A percentile compares a stretch with the other conserved stretches of the same genome.
These are phyloP conservation scores for Atrina japonica DNA, from an alignment of 2,888 invertebrate species.

Conservation along the genomic window DNA sequence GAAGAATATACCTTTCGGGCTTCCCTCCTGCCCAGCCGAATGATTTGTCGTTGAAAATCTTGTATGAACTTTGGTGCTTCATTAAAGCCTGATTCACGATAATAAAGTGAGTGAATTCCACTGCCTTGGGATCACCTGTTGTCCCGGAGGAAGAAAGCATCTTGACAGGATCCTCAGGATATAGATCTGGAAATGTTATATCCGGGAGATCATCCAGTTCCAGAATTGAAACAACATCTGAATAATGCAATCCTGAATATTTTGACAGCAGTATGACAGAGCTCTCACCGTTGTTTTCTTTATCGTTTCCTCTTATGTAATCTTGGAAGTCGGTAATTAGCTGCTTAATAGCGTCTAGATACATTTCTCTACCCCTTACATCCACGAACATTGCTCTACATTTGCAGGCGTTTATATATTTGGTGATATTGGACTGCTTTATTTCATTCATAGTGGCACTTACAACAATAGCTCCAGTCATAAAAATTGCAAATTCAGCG, in stretches of 20 bases:
- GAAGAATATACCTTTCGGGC: slow-evolving; percentile 6
- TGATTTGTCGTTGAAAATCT: slow-evolving; percentile 17
- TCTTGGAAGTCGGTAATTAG: slow-evolving; percentile 20
- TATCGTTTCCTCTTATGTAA: slow-evolving; percentile 8
- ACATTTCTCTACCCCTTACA: too few species aligned
- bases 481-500: slow-evolving; percentile 25
- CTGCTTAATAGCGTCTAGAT: too few species aligned
- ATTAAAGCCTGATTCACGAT: not conserved
- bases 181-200: slow-evolving; percentile 10
- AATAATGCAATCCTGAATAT: slow-evolving; percentile 1
- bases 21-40: slow-evolving; percentile 27
- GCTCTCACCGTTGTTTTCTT: not conserved
- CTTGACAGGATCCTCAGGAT: slow-evolving; percentile 25
- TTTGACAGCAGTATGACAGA: not conserved
- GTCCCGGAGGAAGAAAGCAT: slow-evolving; percentile 29
- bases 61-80: not conserved
- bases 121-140: slow-evolving; percentile 24
- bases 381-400: too few species aligned
- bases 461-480: slow-evolving; percentile 24
- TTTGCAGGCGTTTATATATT: too few species aligned
- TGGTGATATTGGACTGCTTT: too few species aligned
- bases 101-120: slow-evolving; percentile 23
- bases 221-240: not conserved
- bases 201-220: too few species aligned
- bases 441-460: too few species aligned